Percentiles rank a stretch among this genome's conserved stretches.
Conservation (phyloP, 2,888 invertebrate species). For the Sphaerophoria taeniata region DNA sequence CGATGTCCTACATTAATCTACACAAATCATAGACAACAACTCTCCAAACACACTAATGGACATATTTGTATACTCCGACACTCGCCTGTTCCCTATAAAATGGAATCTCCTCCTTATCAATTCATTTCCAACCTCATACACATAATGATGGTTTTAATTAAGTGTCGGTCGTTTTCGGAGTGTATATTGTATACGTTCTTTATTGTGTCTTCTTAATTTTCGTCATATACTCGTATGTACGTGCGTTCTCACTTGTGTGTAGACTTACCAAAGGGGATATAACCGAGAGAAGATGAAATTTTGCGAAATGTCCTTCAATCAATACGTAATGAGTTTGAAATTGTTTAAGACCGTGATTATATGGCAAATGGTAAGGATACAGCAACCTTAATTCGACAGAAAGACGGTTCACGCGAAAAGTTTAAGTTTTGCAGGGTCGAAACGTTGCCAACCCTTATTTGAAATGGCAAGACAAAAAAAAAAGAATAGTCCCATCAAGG, state of each 20-base stretch:
- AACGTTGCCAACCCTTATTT: slow-evolving; percentile 6
- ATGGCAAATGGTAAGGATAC: neutral
- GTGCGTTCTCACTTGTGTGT: neutral
- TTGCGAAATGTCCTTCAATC: slow-evolving; percentile 76
- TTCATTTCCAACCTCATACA: neutral
- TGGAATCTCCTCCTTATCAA: no score
- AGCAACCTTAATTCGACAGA: neutral
- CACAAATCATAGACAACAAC: slow-evolving; percentile 1
- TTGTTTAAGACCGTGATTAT: slow-evolving; percentile 76
- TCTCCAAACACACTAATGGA: neutral
- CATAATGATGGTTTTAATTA: slow-evolving; percentile 68
- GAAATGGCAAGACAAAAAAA: neutral
- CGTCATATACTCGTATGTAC: neutral
- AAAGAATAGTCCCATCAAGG: no score
- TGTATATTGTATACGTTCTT: slow-evolving; percentile 13
- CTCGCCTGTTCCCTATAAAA: no score
- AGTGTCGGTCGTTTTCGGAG: slow-evolving; percentile 62
- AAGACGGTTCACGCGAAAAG: neutral
- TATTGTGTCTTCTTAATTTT: slow-evolving; percentile 10
- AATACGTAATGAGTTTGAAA: slow-evolving; percentile 80
- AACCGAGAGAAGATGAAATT: slow-evolving; percentile 52
- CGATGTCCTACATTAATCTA: slow-evolving; percentile 2
- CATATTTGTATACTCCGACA: neutral
- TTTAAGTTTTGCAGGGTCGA: neutral
- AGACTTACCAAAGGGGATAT: slow-evolving; percentile 1